phyloP scores from a whole-genome alignment of 2,888 invertebrate species.

The Drosophila paranaensis region DNA sequence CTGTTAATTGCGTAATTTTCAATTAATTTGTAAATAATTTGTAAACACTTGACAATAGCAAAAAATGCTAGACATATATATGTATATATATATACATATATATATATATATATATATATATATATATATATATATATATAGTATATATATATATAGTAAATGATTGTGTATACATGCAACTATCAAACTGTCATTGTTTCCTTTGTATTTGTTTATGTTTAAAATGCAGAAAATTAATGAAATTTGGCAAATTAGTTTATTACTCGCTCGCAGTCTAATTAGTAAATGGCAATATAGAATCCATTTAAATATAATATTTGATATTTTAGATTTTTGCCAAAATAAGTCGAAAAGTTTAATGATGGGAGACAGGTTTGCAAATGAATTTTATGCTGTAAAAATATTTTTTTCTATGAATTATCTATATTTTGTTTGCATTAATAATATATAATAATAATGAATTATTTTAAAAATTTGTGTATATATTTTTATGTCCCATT shows the following conservation, averaged over 20 bases:
- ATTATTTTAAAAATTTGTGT: too few relatives aligned
- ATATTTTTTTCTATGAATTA: too few relatives aligned
- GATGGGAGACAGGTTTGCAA: not conserved
- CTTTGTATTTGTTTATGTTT: slow-evolving; percentile 21
- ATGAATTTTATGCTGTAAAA: too few relatives aligned
- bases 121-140: too few relatives aligned
- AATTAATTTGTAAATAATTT: slow-evolving; percentile 73
- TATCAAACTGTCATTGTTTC: slow-evolving; percentile 20
- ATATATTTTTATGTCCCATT: too few relatives aligned
- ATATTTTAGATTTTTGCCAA: not conserved
- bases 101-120: not conserved
- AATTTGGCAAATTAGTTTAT: slow-evolving; percentile 39
- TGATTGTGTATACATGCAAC: slow-evolving; percentile 10
- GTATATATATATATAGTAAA: not conserved
- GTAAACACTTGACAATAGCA: slow-evolving; percentile 29
- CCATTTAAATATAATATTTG: slow-evolving; percentile 10
- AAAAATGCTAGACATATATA: slow-evolving; percentile 17
- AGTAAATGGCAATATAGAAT: slow-evolving; percentile 15
- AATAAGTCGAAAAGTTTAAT: not conserved
- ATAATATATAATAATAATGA: too few relatives aligned
- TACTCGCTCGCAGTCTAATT: slow-evolving; percentile 16
- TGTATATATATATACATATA: not conserved
- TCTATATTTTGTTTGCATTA: not conserved
- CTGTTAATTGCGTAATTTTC: slow-evolving; percentile 60
- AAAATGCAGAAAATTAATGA: slow-evolving; percentile 16